Percentiles rank a stretch among this genome's conserved stretches.
These are phyloP conservation scores for Buteo buteo DNA, from an alignment of 2,113 vertebrate genomes.

Conservation along the genomic window DNA sequence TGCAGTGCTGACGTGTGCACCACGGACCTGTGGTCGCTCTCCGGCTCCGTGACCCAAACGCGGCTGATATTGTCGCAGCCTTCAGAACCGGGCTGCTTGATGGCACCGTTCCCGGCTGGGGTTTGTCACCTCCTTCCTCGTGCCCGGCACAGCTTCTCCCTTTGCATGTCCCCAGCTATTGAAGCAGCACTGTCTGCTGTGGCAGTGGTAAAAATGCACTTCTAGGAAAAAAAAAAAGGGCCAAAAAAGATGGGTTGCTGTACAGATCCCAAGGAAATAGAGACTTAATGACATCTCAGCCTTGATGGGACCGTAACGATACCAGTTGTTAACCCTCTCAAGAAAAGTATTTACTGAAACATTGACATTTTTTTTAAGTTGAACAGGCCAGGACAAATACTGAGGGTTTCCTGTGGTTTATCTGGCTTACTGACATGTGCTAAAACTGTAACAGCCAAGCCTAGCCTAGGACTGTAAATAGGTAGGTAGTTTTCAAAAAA, in stretches of 20 bases:
- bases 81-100: neutral
- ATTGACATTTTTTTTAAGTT: neutral
- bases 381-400: neutral
- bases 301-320: neutral
- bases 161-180: neutral
- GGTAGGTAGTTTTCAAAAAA: neutral
- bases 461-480: neutral
- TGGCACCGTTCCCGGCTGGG: neutral
- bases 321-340: neutral
- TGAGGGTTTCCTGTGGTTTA: slow-evolving; percentile 11
- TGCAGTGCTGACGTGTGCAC: fast-evolving
- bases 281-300: neutral
- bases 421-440: neutral
- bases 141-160: neutral
- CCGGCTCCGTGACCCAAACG: neutral
- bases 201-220: neutral
- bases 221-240: neutral
- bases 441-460: neutral
- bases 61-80: fast-evolving
- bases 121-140: neutral
- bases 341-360: neutral
- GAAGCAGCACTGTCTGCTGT: neutral
- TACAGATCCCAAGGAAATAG: neutral
- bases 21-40: neutral
- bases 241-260: neutral